phyloP scores from a whole-genome alignment of 2,888 invertebrate genomes.

The Drosophila gaucha region DNA sequence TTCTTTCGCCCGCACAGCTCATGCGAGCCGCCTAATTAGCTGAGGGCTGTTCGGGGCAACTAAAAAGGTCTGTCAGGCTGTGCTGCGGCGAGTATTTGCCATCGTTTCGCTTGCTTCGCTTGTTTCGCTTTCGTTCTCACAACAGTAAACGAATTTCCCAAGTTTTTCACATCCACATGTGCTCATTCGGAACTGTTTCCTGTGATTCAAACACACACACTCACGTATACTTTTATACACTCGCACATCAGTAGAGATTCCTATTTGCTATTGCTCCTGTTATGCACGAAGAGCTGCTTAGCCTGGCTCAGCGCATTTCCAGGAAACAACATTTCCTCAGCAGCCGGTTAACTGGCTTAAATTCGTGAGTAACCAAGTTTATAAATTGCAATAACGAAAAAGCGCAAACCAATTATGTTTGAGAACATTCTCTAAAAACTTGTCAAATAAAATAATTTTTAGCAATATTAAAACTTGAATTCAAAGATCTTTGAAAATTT shows the following conservation, averaged over 20 bases:
- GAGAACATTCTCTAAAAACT: background rate
- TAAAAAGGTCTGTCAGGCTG: slow-evolving; percentile 8
- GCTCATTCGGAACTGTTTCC: slow-evolving; percentile 50
- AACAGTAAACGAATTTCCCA: slow-evolving; percentile 42
- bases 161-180: slow-evolving; percentile 45
- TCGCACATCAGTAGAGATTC: background rate
- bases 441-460: too few relatives aligned
- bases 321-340: slow-evolving; percentile 69
- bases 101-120: slow-evolving; percentile 29
- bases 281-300: slow-evolving; percentile 15
- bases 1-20: slow-evolving; percentile 34
- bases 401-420: background rate
- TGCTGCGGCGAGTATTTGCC: slow-evolving; percentile 3
- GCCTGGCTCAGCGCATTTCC: slow-evolving; percentile 58
- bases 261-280: slow-evolving; percentile 36
- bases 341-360: slow-evolving; percentile 8
- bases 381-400: background rate
- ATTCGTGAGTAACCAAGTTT: background rate
- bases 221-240: slow-evolving; percentile 5
- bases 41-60: slow-evolving; percentile 35
- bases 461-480: too few relatives aligned
- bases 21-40: slow-evolving; percentile 69
- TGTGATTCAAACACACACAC: slow-evolving; percentile 29
- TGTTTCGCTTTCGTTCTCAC: slow-evolving; percentile 59
- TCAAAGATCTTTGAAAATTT: too few relatives aligned